Evolutionary conservation across 2,888 invertebrate species (phyloP).

Genomic region (Drosophila cracens): DNA sequence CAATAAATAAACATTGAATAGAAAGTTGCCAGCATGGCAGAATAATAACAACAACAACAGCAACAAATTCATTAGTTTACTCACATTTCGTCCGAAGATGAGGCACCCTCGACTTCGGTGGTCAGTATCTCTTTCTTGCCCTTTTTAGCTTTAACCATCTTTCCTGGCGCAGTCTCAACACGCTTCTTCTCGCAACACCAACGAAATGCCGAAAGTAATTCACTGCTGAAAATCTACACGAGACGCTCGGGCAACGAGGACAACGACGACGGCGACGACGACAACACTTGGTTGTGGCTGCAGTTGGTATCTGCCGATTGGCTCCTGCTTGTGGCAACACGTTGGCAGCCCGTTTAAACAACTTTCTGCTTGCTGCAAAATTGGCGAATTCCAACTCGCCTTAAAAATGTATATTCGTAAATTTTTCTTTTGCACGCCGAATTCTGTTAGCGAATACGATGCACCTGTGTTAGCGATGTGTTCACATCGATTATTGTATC

Average conservation of each 20-base stretch:
- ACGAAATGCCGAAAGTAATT: slow-evolving; percentile 72
- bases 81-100: slow-evolving; percentile 91
- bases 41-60: slow-evolving; percentile 21
- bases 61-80: slow-evolving; percentile 61
- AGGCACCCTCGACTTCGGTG: slow-evolving; percentile 66
- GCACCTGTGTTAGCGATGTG: slow-evolving; percentile 49
- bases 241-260: slow-evolving; percentile 54
- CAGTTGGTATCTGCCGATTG: slow-evolving; percentile 15
- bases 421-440: slow-evolving; percentile 55
- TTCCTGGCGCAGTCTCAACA: slow-evolving; percentile 84
- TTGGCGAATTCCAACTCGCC: slow-evolving; percentile 12
- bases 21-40: slow-evolving; percentile 68
- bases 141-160: slow-evolving; percentile 93
- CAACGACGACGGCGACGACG: slow-evolving; percentile 24
- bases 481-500: slow-evolving; percentile 3
- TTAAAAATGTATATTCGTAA: slow-evolving; percentile 20
- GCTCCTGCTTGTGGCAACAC: slow-evolving; percentile 13
- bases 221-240: slow-evolving; percentile 74
- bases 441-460: slow-evolving; percentile 58
- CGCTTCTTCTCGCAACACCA: slow-evolving; percentile 80
- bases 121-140: slow-evolving; percentile 89
- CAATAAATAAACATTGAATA: slow-evolving; percentile 17
- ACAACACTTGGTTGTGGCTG: slow-evolving; percentile 14
- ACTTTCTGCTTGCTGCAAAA: slow-evolving; percentile 20
- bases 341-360: slow-evolving; percentile 16